Evolutionary conservation across 35 echinoderm and acorn worm genomes (phyloP), one percentile per base, ranked within the genome.

Genomic region (Patiria miniata): DNA sequence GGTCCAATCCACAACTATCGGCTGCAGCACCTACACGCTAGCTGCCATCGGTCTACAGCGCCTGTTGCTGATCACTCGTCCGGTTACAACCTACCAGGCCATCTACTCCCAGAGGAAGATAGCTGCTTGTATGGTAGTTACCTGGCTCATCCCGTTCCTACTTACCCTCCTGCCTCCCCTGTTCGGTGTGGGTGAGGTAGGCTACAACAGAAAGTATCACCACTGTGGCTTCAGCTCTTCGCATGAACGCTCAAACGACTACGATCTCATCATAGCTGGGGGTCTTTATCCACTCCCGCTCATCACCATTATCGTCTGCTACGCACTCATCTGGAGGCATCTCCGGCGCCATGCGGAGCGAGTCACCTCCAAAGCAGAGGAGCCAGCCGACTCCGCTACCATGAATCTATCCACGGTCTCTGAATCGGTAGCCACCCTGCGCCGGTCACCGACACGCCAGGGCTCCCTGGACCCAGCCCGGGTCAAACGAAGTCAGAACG

Each of bases 1-100:
- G 21, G 38, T 95, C 5, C 81, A 80, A 39, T 88, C 88, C 78
- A 87, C 91, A 3, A 91, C 89, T 39, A 85, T 95, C 58, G 89
- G 78, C 1, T 87, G 89, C 61, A 95, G 89, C 51, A 47, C 83
- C 36, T 95, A 82, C 47, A 92, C 93, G 14, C 81, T 95, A 8
- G 89, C 89, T 12, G 80, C 80, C 59, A 86, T 95, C 21, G 93
- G 89, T 29, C 32, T 95, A 4, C 91, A 91, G 40, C 60, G 93
- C 1, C 81, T 80, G 29, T 47, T 95, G 21, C 73, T 95, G 5
- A 82, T 95, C 29, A 95, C 85, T 19, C 87, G 88, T 61, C 51
- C 85, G 0, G 54, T 40, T 10, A 39, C 53, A 38, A n/a, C 85
- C 39, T 95, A 95, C 80, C 86, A 36, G 26, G 68, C 23, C 0